Base-by-base conservation (phyloP, 2,888 invertebrate genomes). In the Sisyra nigra region DNA sequence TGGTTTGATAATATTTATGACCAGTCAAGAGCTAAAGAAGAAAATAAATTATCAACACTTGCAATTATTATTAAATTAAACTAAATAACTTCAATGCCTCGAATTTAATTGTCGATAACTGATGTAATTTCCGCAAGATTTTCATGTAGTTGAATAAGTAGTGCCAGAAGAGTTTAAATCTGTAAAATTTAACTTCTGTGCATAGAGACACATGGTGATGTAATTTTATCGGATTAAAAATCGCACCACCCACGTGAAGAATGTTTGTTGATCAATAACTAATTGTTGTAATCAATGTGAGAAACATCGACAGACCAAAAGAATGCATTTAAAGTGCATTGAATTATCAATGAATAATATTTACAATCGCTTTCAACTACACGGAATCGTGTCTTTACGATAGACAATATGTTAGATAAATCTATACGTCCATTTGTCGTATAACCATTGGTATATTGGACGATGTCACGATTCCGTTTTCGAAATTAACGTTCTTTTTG, bases 231-330 rank as follows among this genome's bases (percentile, higher is more conserved):
- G 7, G 3, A 32, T 4, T 5, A 17, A 17, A 36, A 11, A 19
- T n/a, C n/a, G n/a, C 18, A 31, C 43, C 43, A 37, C 43, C 43
- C 37, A 43, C 43, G 18, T 13, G 10, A 13, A 17, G 31, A 30
- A 43, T 17, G 18, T n/a, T 37, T 38, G 29, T 38, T 10, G 37
- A 43, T 43, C 43, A 38, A 38, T 43, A 43, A 43, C 37, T 43
- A 43, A 43, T 43, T 30, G 43, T 43, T 38, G 32, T 38, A 43
- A 43, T 43, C 43, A 38, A 43, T 43, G 38, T 18, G 24, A 13
- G 33, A 33, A 33, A 14, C 5, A 6, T 33, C 11, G 33, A 33
- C 33, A 13, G 9, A 9, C 33, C 9, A 35, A 43, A 37, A 38
- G 37, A 24, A 18, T 43, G 43, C 38, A 43, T 14, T 42, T 9